A percentile compares a stretch with the other conserved stretches of the same genome.
These are phyloP conservation scores for Albula glossodonta DNA, from an alignment of 2,113 vertebrate species.

Conservation along the genomic window DNA sequence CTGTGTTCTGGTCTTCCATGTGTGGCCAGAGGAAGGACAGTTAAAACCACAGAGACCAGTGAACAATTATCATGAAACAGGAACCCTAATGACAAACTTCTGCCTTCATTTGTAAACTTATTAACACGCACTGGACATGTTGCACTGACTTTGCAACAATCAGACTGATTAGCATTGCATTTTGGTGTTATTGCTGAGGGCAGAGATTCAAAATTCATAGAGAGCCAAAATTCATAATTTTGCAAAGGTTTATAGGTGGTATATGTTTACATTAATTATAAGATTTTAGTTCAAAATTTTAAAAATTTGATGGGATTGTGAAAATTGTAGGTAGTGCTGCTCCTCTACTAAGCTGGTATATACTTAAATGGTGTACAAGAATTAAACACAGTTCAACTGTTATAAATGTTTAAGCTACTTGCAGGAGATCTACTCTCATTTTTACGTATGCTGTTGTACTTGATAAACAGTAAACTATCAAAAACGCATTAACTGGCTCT, in stretches of 20 bases:
- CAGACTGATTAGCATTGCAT: background rate
- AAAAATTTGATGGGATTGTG: too few relatives aligned
- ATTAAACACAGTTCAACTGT: too few relatives aligned
- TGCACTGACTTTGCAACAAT: background rate
- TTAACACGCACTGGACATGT: background rate
- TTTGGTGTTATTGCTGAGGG: background rate
- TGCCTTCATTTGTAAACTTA: background rate
- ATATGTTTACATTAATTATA: background rate
- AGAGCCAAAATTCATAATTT: background rate
- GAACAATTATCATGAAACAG: background rate
- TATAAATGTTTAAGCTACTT: too few relatives aligned
- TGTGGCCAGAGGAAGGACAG: background rate
- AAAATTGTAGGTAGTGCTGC: too few relatives aligned
- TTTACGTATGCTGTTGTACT: constrained; percentile 15
- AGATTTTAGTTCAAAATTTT: background rate
- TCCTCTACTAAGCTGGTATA: too few relatives aligned
- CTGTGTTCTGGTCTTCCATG: background rate
- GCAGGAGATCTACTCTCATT: too few relatives aligned
- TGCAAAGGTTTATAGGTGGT: background rate
- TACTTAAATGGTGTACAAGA: too few relatives aligned
- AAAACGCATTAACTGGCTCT: constrained; percentile 44
- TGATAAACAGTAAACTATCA: constrained; percentile 17
- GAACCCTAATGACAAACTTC: background rate
- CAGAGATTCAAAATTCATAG: background rate
- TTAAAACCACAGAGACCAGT: background rate